Conservation (phyloP, 2,888 invertebrate species). For the Melieria crassipennis region DNA sequence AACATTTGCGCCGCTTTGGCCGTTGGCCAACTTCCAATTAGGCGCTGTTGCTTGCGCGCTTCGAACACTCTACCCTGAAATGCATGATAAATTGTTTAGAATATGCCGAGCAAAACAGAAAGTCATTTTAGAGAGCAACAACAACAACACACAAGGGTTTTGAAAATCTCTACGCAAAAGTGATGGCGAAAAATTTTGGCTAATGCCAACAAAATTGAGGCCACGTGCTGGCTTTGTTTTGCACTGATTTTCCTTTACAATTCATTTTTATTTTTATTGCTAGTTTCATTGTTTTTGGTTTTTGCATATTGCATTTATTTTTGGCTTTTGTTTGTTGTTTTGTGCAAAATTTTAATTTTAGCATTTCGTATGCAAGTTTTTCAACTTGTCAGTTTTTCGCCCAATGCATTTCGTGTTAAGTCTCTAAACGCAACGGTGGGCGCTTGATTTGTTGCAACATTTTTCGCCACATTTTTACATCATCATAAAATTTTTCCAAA, state of each 20-base stretch:
- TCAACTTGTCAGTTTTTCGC: background rate
- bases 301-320: background rate
- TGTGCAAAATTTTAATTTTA: constrained; percentile 8
- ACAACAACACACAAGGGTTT: background rate
- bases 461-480: constrained; percentile 35
- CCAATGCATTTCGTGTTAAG: constrained; percentile 15
- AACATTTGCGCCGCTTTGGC: too few relatives aligned
- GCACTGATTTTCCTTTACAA: too few relatives aligned
- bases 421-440: constrained; percentile 19
- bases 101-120: constrained; percentile 59
- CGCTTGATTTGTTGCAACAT: constrained; percentile 23
- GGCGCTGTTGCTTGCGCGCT: too few relatives aligned
- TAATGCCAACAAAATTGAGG: too few relatives aligned
- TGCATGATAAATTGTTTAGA: constrained; percentile 51
- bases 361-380: background rate
- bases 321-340: background rate
- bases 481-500: constrained; percentile 30
- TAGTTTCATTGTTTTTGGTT: too few relatives aligned
- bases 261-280: too few relatives aligned
- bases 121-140: background rate
- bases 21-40: too few relatives aligned
- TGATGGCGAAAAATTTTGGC: too few relatives aligned
- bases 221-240: too few relatives aligned
- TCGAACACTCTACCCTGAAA: too few relatives aligned
- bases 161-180: too few relatives aligned